Base-by-base conservation (phyloP, 2,888 invertebrate genomes). In the Halocaridina rubra region DNA sequence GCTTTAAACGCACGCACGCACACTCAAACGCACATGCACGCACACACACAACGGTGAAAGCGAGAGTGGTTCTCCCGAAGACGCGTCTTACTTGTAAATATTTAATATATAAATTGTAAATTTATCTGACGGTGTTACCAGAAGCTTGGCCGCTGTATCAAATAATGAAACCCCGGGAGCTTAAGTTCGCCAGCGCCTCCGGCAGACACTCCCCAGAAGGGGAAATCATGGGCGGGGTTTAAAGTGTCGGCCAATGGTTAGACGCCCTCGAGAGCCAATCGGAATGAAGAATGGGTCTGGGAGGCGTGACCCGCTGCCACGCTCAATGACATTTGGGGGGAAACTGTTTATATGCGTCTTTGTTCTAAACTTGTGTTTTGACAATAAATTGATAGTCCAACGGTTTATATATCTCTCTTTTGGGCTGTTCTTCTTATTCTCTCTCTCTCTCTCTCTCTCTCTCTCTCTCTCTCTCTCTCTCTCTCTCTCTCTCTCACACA, bases 101-200 rank as follows among this genome's bases (percentile, higher is more conserved):
- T n/a, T n/a, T n/a, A n/a, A n/a, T n/a, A n/a, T n/a, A n/a, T n/a
- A n/a, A n/a, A n/a, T n/a, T n/a, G n/a, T n/a, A n/a, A n/a, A n/a
- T n/a, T n/a, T n/a, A n/a, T n/a, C n/a, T n/a, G n/a, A n/a, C n/a
- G n/a, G 82, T 84, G 82, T 84, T 84, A 84, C 82, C 69, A 84
- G 59, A 72, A 78, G 72, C n/a, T n/a, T n/a, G n/a, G n/a, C n/a
- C 77, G 82, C 71, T 84, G 82, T 84, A 84, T 78, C 82, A 84
- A 84, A 84, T 84, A 84, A 84, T 84, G 82, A 64, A 84, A 78
- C 59, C 27, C 29, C 46, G 82, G 77, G 76, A 82, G 74, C 61
- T 74, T 74, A 53, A 53, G 53, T 53, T 46, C 74, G 32, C 80
- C 59, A 39, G 29, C 19, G 39, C 71, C 64, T 22, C 53, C 27